phyloP scores from a whole-genome alignment of 2,888 invertebrate species.

The Drosophila suboccidentalis region DNA sequence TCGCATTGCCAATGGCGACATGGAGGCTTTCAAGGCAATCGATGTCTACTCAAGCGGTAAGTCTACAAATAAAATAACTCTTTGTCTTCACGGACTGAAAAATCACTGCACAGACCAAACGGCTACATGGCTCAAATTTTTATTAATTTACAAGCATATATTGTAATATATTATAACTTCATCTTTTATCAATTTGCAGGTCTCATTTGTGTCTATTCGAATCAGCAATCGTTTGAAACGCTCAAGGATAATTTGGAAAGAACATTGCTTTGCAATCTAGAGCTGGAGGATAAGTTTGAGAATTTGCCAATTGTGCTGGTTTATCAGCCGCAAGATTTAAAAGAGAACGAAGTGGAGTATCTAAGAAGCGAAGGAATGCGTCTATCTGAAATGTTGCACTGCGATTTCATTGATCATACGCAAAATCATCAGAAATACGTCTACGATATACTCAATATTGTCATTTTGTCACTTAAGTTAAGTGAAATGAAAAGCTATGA shows the following conservation, averaged over 20 bases:
- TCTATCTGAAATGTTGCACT: slow-evolving; percentile 92
- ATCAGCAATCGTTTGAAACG: slow-evolving; percentile 96
- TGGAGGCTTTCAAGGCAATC: slow-evolving; percentile 93
- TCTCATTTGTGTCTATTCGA: slow-evolving; percentile 95
- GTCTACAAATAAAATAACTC: background rate
- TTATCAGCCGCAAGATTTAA: slow-evolving; percentile 93
- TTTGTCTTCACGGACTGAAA: background rate
- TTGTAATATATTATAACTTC: background rate
- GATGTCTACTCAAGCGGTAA: slow-evolving; percentile 96
- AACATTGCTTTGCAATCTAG: slow-evolving; percentile 94
- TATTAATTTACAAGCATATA: too few species aligned
- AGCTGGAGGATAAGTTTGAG: slow-evolving; percentile 96
- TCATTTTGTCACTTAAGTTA: slow-evolving; percentile 84
- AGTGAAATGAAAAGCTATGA: slow-evolving; percentile 85
- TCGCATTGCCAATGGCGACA: slow-evolving; percentile 94
- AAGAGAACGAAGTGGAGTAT: slow-evolving; percentile 94
- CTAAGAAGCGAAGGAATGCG: slow-evolving; percentile 95
- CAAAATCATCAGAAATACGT: slow-evolving; percentile 86
- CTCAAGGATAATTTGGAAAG: slow-evolving; percentile 96
- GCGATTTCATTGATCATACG: slow-evolving; percentile 85
- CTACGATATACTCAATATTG: slow-evolving; percentile 85
- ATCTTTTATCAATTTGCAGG: slow-evolving; percentile 85
- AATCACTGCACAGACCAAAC: too few species aligned
- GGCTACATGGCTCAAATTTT: too few species aligned
- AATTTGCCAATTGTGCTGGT: slow-evolving; percentile 95